A percentile compares a stretch with the other conserved stretches of the same genome.
phyloP scores from a whole-genome alignment of 30 jellyfish, hydroid and myxozoan species.

The Nemopilema nomurai region DNA sequence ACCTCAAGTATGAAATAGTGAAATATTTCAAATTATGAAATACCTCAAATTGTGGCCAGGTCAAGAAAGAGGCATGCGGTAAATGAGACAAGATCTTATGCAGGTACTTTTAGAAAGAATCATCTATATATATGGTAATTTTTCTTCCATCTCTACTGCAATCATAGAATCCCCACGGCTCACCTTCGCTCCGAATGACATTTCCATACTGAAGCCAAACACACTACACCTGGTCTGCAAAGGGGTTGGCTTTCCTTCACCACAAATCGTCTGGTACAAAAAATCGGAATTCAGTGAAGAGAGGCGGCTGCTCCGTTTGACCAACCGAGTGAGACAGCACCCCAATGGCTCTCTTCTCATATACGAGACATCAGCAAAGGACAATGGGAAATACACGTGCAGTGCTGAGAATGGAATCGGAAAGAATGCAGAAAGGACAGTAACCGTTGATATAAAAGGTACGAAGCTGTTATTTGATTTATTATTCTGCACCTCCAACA shows the following conservation, averaged over 20 bases:
- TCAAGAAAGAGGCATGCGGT: too few relatives aligned
- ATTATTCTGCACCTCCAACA: too few relatives aligned
- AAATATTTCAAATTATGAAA: too few relatives aligned
- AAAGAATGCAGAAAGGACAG: constrained; percentile 53
- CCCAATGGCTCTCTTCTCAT: constrained; percentile 77
- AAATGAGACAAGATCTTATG: too few relatives aligned
- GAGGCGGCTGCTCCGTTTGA: constrained; percentile 38
- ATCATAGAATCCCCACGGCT: constrained; percentile 49
- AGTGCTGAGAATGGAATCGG: constrained; percentile 77
- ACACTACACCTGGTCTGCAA: constrained; percentile 60
- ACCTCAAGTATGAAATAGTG: too few relatives aligned
- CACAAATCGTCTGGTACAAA: constrained; percentile 91
- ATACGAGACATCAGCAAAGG: constrained; percentile 56
- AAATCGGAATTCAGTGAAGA: constrained; percentile 7
- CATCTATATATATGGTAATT: neutral
- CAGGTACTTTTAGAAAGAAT: too few relatives aligned
- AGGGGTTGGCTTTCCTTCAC: constrained; percentile 89
- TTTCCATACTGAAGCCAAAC: constrained; percentile 58
- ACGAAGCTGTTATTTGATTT: neutral
- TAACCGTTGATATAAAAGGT: constrained; percentile 78
- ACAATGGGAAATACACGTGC: constrained; percentile 82
- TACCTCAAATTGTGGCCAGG: too few relatives aligned
- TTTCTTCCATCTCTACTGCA: neutral
- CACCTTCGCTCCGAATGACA: constrained; percentile 60
- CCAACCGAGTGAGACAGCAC: constrained; percentile 60